Conservation (phyloP, 2,888 invertebrate genomes). For the Himalopsyche anomala region DNA sequence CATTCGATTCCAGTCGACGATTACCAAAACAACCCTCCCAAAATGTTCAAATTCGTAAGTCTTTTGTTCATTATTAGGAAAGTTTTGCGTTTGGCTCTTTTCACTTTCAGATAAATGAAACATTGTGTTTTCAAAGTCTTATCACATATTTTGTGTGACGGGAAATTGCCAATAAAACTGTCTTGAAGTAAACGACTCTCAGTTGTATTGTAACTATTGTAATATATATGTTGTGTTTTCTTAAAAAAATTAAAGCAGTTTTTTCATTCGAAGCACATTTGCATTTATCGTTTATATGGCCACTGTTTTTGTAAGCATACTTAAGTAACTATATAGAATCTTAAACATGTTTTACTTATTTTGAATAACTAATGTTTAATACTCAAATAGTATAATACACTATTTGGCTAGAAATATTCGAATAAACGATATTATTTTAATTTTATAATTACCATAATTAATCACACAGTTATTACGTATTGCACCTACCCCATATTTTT, state of each 20-base stretch:
- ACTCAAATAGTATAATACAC: no score
- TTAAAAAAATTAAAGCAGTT: no score
- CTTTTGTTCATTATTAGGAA: slow-evolving; percentile 45
- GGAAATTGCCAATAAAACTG: neutral
- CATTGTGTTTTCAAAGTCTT: neutral
- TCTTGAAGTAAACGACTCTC: neutral
- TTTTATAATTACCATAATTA: neutral
- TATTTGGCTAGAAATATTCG: neutral
- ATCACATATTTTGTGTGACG: neutral
- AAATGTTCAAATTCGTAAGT: slow-evolving; percentile 77
- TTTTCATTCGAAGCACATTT: no score
- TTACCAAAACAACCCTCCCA: slow-evolving; percentile 67
- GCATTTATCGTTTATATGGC: slow-evolving; percentile 24
- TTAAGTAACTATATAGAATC: no score
- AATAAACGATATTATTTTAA: neutral
- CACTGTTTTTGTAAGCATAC: neutral
- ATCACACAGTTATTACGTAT: no score
- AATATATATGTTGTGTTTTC: neutral
- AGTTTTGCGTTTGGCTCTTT: neutral
- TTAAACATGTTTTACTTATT: no score
- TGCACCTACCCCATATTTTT: no score
- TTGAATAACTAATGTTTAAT: no score
- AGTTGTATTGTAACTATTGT: neutral
- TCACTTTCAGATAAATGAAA: neutral
- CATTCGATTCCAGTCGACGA: slow-evolving; percentile 65